These are phyloP conservation scores for Myrmecophaga tridactyla DNA, from an alignment of 2,113 vertebrate species.

Conservation along the genomic window DNA sequence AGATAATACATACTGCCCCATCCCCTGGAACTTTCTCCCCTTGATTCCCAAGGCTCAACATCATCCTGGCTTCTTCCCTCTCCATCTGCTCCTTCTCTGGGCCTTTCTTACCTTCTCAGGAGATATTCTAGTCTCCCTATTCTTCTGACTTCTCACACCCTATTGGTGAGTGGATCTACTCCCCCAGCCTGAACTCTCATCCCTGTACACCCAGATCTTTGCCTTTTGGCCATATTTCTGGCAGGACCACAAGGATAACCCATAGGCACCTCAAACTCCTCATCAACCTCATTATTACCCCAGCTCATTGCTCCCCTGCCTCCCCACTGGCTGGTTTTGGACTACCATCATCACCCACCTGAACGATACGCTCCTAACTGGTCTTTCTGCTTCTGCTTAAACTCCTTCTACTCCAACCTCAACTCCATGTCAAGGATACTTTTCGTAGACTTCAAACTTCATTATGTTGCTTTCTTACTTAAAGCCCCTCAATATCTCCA, in stretches of 20 bases:
- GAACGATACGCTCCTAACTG: neutral
- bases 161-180: neutral
- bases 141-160: neutral
- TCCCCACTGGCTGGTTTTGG: neutral
- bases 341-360: neutral
- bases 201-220: neutral
- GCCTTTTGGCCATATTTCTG: neutral
- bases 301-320: neutral
- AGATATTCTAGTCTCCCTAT: no score
- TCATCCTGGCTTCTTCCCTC: neutral
- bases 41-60: neutral
- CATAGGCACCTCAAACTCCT: neutral
- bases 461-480: neutral
- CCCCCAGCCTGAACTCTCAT: no score
- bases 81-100: neutral
- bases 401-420: neutral
- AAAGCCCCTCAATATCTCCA: neutral
- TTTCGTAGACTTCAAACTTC: neutral
- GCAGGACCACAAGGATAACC: neutral
- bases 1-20: rapidly evolving
- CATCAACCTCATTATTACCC: neutral
- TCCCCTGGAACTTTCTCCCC: neutral
- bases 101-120: neutral
- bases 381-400: neutral
- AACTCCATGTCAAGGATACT: neutral